These are phyloP conservation scores for Pyxicephalus adspersus DNA, from an alignment of 2,113 vertebrate species.

Conservation along the genomic window DNA sequence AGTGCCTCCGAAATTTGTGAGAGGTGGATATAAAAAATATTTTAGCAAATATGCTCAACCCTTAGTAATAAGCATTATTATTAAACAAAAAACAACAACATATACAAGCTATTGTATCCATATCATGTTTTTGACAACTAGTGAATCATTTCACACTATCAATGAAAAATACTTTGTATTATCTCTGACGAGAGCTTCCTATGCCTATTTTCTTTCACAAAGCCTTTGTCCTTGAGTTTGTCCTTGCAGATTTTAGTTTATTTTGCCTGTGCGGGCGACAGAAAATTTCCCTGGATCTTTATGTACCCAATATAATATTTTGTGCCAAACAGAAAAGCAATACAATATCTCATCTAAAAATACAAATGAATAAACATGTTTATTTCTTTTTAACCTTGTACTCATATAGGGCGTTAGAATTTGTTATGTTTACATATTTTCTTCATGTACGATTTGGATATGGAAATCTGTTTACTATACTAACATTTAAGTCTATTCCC, in stretches of 20 bases:
- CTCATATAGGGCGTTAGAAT: not conserved
- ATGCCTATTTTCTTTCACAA: not conserved
- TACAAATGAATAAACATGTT: not conserved
- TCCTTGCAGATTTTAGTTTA: constrained; percentile 21
- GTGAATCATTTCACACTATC: not conserved
- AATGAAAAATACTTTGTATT: not conserved
- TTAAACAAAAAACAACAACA: too few species aligned
- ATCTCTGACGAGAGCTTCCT: not conserved
- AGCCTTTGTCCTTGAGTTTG: not conserved
- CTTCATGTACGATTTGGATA: not conserved
- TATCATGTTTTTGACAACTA: too few species aligned
- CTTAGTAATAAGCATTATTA: too few species aligned
- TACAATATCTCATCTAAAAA: not conserved
- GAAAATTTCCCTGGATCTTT: not conserved
- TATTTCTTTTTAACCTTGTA: not conserved
- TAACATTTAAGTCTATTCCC: too few species aligned
- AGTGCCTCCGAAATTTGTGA: too few species aligned
- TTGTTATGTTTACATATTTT: constrained; percentile 1
- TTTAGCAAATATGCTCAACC: too few species aligned
- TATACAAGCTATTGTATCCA: too few species aligned
- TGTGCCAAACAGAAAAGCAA: not conserved
- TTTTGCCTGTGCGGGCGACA: not conserved
- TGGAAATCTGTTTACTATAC: not conserved
- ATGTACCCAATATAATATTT: too few species aligned
- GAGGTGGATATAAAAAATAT: too few species aligned